These are phyloP conservation scores for Labrus mixtus DNA, from an alignment of 2,113 vertebrate genomes.

Conservation along the genomic window DNA sequence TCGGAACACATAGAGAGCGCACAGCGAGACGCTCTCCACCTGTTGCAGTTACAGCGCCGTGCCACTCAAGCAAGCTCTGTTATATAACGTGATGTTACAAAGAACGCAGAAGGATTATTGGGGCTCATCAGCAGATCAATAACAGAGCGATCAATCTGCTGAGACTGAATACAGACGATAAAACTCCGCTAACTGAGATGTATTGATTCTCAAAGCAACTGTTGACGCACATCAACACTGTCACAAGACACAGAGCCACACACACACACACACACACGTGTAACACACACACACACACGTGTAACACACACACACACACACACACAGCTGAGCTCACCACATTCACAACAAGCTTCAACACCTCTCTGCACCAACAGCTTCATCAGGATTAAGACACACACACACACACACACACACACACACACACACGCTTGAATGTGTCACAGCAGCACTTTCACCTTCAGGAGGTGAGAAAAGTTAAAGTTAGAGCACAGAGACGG, in stretches of 20 bases:
- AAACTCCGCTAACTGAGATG: neutral
- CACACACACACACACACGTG: neutral
- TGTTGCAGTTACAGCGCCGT: too few species aligned
- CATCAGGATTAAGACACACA: conserved; percentile 43
- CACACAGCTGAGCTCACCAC: conserved; percentile 29
- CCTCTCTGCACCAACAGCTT: conserved; percentile 56
- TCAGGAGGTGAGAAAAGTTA: conserved; percentile 36
- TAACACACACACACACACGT: conserved; percentile 5
- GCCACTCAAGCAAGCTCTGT: neutral
- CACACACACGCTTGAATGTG: neutral
- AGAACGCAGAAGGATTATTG: neutral
- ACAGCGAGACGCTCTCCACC: too few species aligned
- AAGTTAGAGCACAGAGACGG: neutral
- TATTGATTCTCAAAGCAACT: conserved; percentile 4
- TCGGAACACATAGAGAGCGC: too few species aligned
- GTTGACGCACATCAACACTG: conserved; percentile 4
- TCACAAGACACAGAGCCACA: conserved; percentile 3
- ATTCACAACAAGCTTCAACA: conserved; percentile 63
- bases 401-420: conserved; percentile 11
- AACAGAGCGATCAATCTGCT: neutral
- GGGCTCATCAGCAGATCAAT: neutral
- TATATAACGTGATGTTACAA: neutral
- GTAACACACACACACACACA: neutral
- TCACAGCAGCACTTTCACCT: conserved; percentile 48
- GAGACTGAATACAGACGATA: neutral